Conservation (phyloP, 2,888 invertebrate genomes). For the Nasonia oneida region DNA sequence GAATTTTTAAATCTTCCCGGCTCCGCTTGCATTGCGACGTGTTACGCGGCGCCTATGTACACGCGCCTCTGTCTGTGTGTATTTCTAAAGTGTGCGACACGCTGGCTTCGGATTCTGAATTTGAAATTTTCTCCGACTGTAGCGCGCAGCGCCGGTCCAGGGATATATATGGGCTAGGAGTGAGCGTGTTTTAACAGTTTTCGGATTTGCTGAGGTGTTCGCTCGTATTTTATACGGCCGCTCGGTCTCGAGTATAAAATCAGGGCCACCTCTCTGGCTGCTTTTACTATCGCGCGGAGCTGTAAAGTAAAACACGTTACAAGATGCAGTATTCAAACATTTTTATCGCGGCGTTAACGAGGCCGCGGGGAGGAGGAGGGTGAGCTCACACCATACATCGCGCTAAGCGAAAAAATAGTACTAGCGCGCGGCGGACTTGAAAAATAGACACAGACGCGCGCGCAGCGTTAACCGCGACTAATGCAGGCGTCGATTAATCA, state of each 20-base stretch:
- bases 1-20: slow-evolving; percentile 45
- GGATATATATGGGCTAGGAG: background rate
- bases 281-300: slow-evolving; percentile 7
- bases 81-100: background rate
- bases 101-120: slow-evolving; percentile 15
- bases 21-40: background rate
- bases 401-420: too few relatives aligned
- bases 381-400: too few relatives aligned
- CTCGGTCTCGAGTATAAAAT: slow-evolving; percentile 12
- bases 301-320: background rate
- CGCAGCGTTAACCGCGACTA: background rate
- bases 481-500: background rate
- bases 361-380: background rate
- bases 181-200: slow-evolving; percentile 11
- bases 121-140: slow-evolving; percentile 1
- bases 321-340: background rate
- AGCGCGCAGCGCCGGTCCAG: background rate
- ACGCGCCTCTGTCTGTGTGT: background rate
- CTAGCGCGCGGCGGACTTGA: background rate
- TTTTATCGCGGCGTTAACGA: slow-evolving; percentile 6
- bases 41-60: background rate
- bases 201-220: slow-evolving; percentile 27
- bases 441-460: background rate
- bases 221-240: slow-evolving; percentile 13
- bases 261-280: background rate